A percentile compares a stretch with the other conserved stretches of the same genome.
Evolutionary conservation across 2,888 invertebrate species (phyloP).

Genomic region (Nomada flava): DNA sequence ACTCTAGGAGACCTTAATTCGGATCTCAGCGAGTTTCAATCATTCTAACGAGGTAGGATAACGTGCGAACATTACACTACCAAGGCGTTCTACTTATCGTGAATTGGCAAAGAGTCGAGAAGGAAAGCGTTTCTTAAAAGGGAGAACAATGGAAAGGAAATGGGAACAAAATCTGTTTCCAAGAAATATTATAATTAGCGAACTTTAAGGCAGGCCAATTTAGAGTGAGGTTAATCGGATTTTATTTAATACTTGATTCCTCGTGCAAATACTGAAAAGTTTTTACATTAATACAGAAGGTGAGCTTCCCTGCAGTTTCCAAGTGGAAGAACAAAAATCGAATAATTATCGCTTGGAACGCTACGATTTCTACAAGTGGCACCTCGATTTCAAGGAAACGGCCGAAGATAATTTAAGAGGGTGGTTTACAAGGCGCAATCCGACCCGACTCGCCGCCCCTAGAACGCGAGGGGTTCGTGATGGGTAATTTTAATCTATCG

Average conservation of each 20-base stretch:
- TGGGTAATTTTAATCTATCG: conserved; percentile 73
- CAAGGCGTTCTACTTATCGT: background rate
- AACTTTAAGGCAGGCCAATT: no score
- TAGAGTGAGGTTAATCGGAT: no score
- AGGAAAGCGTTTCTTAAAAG: background rate
- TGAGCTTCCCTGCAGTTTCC: no score
- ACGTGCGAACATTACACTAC: background rate
- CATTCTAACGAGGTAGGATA: conserved; percentile 3
- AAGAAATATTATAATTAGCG: no score
- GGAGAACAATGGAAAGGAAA: background rate
- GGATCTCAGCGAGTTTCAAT: conserved; percentile 37
- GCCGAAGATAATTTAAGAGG: conserved; percentile 37
- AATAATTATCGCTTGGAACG: background rate
- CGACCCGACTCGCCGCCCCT: conserved; percentile 31
- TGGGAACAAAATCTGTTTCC: no score
- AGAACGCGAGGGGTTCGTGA: conserved; percentile 25
- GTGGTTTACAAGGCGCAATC: conserved; percentile 70
- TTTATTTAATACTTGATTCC: no score
- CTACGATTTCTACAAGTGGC: background rate
- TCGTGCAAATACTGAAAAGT: no score
- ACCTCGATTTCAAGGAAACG: conserved; percentile 38
- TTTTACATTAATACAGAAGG: no score
- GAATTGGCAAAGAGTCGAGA: background rate
- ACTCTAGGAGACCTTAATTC: conserved; percentile 40
- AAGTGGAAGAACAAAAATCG: background rate